Evolutionary conservation across 2,797 vertebrate genomes (phyloP).

Genomic region (Carcharodon carcharias): DNA sequence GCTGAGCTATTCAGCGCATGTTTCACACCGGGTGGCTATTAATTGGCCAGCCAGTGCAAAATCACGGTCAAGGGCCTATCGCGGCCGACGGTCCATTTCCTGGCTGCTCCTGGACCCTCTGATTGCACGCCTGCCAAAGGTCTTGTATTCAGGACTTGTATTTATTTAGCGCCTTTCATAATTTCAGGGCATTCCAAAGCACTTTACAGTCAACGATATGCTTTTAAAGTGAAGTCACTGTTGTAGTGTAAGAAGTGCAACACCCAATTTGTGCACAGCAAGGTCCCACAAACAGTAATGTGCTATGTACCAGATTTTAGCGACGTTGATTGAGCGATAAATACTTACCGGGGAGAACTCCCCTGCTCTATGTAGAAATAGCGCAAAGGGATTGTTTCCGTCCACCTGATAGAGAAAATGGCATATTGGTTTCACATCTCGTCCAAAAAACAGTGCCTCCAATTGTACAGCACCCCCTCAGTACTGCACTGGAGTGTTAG

Average conservation of each 20-base stretch:
- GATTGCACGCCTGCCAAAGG: too few relatives aligned
- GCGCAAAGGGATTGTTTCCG: background rate
- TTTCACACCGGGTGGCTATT: too few relatives aligned
- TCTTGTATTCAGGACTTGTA: background rate
- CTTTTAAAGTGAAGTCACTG: background rate
- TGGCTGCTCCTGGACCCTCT: too few relatives aligned
- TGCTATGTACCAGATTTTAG: background rate
- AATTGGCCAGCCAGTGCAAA: too few relatives aligned
- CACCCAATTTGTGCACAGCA: background rate
- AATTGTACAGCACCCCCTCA: background rate
- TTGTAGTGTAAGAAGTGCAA: background rate
- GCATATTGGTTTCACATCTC: background rate
- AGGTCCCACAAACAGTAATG: background rate
- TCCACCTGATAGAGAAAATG: background rate
- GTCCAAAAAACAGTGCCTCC: background rate
- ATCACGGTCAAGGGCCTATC: too few relatives aligned
- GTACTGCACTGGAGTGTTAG: background rate
- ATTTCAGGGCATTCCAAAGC: background rate
- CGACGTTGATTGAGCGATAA: background rate
- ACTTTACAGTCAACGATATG: background rate
- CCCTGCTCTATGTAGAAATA: background rate
- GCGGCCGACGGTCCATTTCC: too few relatives aligned
- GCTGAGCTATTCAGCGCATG: too few relatives aligned
- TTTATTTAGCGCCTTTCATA: background rate
- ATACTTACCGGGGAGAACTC: background rate